phyloP scores from a whole-genome alignment of 2,888 invertebrate species.

The Notodonta dromedarius region DNA sequence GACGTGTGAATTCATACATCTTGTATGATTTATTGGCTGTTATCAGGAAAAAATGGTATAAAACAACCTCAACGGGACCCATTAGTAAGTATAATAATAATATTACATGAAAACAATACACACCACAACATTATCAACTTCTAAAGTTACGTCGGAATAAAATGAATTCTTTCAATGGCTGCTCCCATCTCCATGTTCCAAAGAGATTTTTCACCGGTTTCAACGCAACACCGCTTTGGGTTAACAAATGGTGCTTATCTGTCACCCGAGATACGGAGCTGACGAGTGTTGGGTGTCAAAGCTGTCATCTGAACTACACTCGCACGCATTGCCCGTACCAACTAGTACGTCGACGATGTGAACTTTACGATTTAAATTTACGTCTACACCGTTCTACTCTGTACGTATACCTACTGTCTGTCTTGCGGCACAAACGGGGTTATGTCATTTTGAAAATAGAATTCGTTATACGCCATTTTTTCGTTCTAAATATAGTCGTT shows the following conservation, averaged over 20 bases:
- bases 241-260: conserved; percentile 69
- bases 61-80: no score
- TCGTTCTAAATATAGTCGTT: conserved; percentile 6
- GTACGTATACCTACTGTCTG: conserved; percentile 32
- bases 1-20: no score
- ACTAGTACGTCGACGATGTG: conserved; percentile 31
- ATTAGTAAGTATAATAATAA: no score
- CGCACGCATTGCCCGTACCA: conserved; percentile 13
- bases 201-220: conserved; percentile 46
- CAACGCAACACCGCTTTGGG: conserved; percentile 47
- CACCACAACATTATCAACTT: neutral
- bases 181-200: conserved; percentile 26
- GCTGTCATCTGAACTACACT: conserved; percentile 61
- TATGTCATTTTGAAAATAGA: conserved; percentile 43
- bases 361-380: conserved; percentile 53
- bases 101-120: neutral
- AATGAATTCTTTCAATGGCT: conserved; percentile 39
- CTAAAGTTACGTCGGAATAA: conserved; percentile 18
- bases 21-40: no score
- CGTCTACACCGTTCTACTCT: conserved; percentile 22
- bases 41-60: no score
- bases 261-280: conserved; percentile 63
- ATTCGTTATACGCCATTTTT: conserved; percentile 20
- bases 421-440: conserved; percentile 45
- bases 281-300: conserved; percentile 67